Base-by-base conservation (phyloP, 2,888 invertebrate species). In the Drosophila tripunctata region DNA sequence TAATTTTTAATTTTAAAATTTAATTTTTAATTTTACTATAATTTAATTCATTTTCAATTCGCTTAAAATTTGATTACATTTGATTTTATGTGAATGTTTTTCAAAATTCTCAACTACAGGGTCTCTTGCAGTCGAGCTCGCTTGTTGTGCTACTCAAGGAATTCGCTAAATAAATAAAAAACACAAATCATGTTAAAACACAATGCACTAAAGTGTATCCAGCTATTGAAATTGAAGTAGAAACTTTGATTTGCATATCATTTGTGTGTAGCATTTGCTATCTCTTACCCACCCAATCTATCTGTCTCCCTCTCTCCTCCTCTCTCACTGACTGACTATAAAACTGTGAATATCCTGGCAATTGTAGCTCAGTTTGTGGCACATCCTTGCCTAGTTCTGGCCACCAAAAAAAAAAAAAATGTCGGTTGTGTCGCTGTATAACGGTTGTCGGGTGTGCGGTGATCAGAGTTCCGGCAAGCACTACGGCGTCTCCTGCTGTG, bases 381-480 rank as follows among this genome's bases (percentile, higher is more conserved):
- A 8, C 45, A 30, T 52, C 50, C 36, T 50, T 17, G 65, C 27
- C 3, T 12, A 15, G 48, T 41, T 22, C 60, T n/a, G n/a, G n/a
- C n/a, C n/a, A n/a, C n/a, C n/a, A n/a, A n/a, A n/a, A n/a, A n/a
- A n/a, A n/a, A n/a, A n/a, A n/a, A n/a, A n/a, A n/a, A 73, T 80
- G 80, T 83, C 86, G 24, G 17, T 50, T 4, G 40, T 44, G 6
- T 19, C 73, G 1, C 45, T 65, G 4, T 66, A 65, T 15, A 80
- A 62, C 36, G 60, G 62, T 22, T 97, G 96, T 85, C 93, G 94
- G 86, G 96, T 97, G 24, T 97, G 97, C 81, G 96, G 96, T 0
- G 96, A 96, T 91, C 94, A 95, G 84, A 95, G 95, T 17, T 96
- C 95, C 80, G 96, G 96, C 1, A 96, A 96, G 89, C 96, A 96